Base-by-base conservation (phyloP, 2,888 invertebrate genomes). In the Meiosimyza platycephala region DNA sequence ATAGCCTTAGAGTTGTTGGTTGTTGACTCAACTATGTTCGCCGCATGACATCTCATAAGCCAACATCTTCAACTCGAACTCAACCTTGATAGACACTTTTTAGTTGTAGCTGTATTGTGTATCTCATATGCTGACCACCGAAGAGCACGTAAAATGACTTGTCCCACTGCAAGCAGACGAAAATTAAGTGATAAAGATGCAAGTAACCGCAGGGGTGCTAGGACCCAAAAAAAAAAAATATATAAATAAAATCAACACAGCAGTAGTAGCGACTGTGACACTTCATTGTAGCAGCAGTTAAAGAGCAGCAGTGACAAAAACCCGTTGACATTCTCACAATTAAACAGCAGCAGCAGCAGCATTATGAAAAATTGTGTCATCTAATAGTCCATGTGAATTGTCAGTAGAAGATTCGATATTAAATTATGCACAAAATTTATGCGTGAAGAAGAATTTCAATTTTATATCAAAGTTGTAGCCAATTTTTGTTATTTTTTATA, bases 141-240 rank as follows among this genome's bases (percentile, higher is more conserved):
- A 47, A 28, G 33, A 62, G 60, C 60, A 62, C 6, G n/a, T 16
- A 47, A 63, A 48, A 18, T 40, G 40, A 40, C 9, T 40, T 40
- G 40, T 40, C 40, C 40, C 40, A 40, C 40, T 9, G 40, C 16
- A 63, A 13, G 66, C 75, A 74, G 69, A 78, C 78, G 78, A 77
- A 82, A 83, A 82, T 83, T 79, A 82, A 82, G 81, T 82, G 82
- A 82, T 82, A 82, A 82, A 81, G 83, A 81, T 80, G 77, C 79
- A 78, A 72, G 63, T 52, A 72, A 63, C 76, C 18, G 72, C 74
- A 69, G 76, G 76, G 72, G 73, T 71, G 63, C 68, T 47, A 50
- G 13, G 40, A 22, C 22, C 16, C 12, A 28, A 33, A n/a, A 55
- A 16, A 16, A 22, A 9, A 5, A 15, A 6, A 2, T 3, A 15